Evolutionary conservation across 2,797 vertebrate species (phyloP), one percentile per base, ranked within the genome.

Genomic region (Mormyrops boulengeri): DNA sequence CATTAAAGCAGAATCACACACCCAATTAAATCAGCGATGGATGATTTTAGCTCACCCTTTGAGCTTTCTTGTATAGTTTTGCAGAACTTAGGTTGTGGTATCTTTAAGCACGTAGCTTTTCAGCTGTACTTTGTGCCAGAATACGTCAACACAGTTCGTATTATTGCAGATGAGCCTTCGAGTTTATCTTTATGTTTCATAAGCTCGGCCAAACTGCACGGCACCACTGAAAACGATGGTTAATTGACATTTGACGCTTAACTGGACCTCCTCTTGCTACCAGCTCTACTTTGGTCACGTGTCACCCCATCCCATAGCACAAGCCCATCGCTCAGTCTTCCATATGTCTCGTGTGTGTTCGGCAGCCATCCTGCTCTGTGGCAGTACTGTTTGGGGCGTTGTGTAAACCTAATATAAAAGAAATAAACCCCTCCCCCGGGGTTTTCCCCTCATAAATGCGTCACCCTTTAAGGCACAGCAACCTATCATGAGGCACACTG

Each of bases 391-490:
- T 88, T 88, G 52, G 50, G 22, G 44, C n/a, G 52, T 85, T 85
- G 47, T 57, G 73, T 41, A 52, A 88, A 47, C 17, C 77, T 84
- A 60, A 17, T 38, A 88, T 26, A 19, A 82, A 49, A 11, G n/a
- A 55, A 80, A 47, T 44, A 49, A 85, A 30, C 60, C 5, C 80
- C 17, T 55, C n/a, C 47, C 19, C 66, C 41, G 26, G 38, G 26
- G 26, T 30, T 44, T 12, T 19, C 2, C 30, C 73, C 41, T 88
- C 41, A 47, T 49, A 52, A 49, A 49, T 47, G 47, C 52, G 9
- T 90, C 57, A 90, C 87, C 87, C 86, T 55, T 89, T 88, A 90
- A 90, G 89, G 87, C 73, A 53, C 73, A 88, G 77, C 55, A 41
- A n/a, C 69, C 66, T 84, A 30, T 53, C 73, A 17, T 41, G 30